A percentile compares a stretch with the other conserved stretches of the same genome.
Conservation (phyloP, 1,140 invertebrate genomes). For the Drosophila orena region DNA sequence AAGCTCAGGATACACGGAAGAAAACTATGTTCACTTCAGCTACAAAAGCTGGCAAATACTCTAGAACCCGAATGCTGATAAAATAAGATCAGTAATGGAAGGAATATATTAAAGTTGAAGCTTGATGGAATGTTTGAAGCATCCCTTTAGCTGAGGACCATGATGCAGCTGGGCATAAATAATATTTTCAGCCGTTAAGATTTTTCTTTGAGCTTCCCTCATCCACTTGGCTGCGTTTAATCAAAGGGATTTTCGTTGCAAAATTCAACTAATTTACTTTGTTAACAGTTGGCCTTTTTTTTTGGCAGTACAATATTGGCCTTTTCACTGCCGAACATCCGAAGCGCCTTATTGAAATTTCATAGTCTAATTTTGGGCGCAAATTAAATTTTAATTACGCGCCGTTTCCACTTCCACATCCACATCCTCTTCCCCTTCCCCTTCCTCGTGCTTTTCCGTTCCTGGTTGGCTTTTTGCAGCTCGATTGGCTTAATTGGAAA, state of each 20-base stretch:
- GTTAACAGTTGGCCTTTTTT: constrained; percentile 50
- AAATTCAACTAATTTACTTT: constrained; percentile 71
- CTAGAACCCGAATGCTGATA: background rate
- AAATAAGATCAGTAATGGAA: background rate
- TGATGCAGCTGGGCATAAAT: background rate
- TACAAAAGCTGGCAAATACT: no score
- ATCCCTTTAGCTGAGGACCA: no score
- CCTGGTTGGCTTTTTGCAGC: constrained; percentile 40
- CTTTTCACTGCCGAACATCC: constrained; percentile 1
- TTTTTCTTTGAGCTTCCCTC: constrained; percentile 3
- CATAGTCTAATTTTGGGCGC: constrained; percentile 71
- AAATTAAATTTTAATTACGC: constrained; percentile 80
- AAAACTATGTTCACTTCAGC: background rate
- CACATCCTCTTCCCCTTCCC: background rate
- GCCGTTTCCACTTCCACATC: constrained; percentile 25
- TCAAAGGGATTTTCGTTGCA: constrained; percentile 72
- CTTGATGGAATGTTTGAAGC: no score
- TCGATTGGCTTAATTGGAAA: constrained; percentile 65
- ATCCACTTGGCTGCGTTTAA: constrained; percentile 63
- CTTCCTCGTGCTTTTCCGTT: background rate
- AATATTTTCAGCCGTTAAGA: background rate
- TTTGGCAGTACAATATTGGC: constrained; percentile 11
- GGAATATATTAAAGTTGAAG: no score
- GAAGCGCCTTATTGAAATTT: constrained; percentile 70
- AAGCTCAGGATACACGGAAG: constrained; percentile 24